Conservation (phyloP, 2,113 vertebrate genomes). For the Actenoides hombroni region DNA sequence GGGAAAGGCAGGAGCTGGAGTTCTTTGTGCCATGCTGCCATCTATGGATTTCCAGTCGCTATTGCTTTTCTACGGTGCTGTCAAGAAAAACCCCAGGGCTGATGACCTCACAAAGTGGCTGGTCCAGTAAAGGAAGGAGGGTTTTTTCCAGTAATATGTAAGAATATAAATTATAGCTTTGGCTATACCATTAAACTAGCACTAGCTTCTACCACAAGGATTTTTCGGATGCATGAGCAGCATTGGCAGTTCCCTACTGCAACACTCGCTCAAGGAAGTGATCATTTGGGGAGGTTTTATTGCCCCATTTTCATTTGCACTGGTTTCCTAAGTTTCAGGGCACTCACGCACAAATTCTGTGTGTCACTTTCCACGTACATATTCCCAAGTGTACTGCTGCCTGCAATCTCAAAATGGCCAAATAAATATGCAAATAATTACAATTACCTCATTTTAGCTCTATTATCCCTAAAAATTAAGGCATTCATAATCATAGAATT, state of each 20-base stretch:
- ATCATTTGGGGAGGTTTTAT: not conserved
- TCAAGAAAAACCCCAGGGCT: not conserved
- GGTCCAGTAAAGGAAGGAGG: not conserved
- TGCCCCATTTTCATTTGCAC: not conserved
- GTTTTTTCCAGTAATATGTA: slow-evolving; percentile 17
- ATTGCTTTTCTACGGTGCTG: not conserved
- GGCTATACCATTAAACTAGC: not conserved
- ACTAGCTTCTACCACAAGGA: not conserved
- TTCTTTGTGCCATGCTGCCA: slow-evolving; percentile 95
- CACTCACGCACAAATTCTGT: not conserved
- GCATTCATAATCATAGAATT: not conserved
- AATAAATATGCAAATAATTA: not conserved
- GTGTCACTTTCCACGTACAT: not conserved
- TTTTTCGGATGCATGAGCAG: not conserved
- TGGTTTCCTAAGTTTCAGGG: not conserved
- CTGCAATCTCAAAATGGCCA: not conserved
- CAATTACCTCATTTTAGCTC: not conserved
- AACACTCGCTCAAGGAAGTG: not conserved
- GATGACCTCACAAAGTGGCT: not conserved
- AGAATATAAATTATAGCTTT: slow-evolving; percentile 29
- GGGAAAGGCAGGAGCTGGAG: not conserved
- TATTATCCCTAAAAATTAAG: not conserved
- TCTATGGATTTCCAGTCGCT: slow-evolving; percentile 77
- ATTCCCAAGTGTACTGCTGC: not conserved
- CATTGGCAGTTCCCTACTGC: not conserved